A percentile compares a stretch with the other conserved stretches of the same genome.
Conservation (phyloP, 2,797 vertebrate genomes). For the Enoplosus armatus region DNA sequence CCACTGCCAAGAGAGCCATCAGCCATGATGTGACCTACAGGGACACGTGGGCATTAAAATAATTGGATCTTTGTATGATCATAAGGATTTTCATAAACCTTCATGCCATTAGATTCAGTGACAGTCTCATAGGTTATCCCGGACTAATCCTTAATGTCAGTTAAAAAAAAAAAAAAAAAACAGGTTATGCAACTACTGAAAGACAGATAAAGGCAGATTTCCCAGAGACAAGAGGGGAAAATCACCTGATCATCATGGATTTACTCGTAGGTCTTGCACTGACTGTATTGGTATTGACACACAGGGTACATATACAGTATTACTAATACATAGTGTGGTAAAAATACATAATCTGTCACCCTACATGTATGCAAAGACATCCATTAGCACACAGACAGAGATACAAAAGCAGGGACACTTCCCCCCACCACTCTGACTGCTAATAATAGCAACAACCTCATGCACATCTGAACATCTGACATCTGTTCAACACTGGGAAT, state of each 20-base stretch:
- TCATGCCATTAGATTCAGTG: conserved; percentile 35
- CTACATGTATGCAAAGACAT: conserved; percentile 41
- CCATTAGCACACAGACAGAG: conserved; percentile 37
- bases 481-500: conserved; percentile 75
- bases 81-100: conserved; percentile 51
- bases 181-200: conserved; percentile 67
- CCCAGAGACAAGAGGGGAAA: conserved; percentile 43
- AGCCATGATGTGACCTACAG: conserved; percentile 13
- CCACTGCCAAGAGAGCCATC: conserved; percentile 23
- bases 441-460: conserved; percentile 81
- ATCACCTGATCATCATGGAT: conserved; percentile 55
- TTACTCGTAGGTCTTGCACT: background rate
- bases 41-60: conserved; percentile 33
- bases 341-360: conserved; percentile 42
- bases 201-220: conserved; percentile 55
- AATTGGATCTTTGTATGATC: conserved; percentile 24
- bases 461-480: conserved; percentile 82
- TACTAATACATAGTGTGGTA: conserved; percentile 17
- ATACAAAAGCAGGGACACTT: conserved; percentile 67
- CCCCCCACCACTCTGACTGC: conserved; percentile 71
- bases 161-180: background rate
- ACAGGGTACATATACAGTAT: background rate
- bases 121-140: conserved; percentile 25
- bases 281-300: conserved; percentile 9
- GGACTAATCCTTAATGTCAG: conserved; percentile 39